Base-by-base conservation (phyloP, 2,797 vertebrate species). In the Poecilia wingei region DNA sequence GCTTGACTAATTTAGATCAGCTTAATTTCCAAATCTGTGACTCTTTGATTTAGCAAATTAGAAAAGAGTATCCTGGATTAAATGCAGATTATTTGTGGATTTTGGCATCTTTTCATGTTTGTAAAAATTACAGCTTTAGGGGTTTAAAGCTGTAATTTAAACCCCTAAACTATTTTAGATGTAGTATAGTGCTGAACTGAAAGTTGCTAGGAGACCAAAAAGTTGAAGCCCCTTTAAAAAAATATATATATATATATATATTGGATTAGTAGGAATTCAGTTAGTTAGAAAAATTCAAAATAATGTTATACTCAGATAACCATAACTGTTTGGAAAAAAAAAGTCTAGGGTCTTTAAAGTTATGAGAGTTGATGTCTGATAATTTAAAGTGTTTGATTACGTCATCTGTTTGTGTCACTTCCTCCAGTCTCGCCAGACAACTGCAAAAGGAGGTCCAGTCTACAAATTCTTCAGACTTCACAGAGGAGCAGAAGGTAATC, bases 401-500 rank as follows among this genome's bases (percentile, higher is more conserved):
- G 41, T 2, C 72, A 13, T 85, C 47, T 77, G 36, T 51, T 49
- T 78, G 3, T 84, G 66, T 79, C 18, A 59, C 78, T 88, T 73
- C 2, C n/a, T 94, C 78, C 89, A 99, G 98, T 96, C 94, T 99
- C 78, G 98, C 98, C 47, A 96, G 98, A 89, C 98, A 99, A 71
- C 95, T 99, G 83, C 98, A 99, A 82, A 99, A 99, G 93, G 98
- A 98, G 89, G 97, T 97, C 0, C 98, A 99, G 92, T 96, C 97
- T 76, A 92, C 97, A 80, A 98, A 97, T 87, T 96, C 96, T 51
- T 95, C 96, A 0, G 97, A 98, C 83, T 98, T 99, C 93, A 97
- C 97, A 74, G 98, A 99, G 89, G 98, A 99, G 82, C 98, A 99
- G 91, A 99, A 99, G 98, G 98, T 99, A 95, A 83, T 87, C n/a